Conservation (phyloP, 92 coral and sea anemone species). For the Actinostola sp. region DNA sequence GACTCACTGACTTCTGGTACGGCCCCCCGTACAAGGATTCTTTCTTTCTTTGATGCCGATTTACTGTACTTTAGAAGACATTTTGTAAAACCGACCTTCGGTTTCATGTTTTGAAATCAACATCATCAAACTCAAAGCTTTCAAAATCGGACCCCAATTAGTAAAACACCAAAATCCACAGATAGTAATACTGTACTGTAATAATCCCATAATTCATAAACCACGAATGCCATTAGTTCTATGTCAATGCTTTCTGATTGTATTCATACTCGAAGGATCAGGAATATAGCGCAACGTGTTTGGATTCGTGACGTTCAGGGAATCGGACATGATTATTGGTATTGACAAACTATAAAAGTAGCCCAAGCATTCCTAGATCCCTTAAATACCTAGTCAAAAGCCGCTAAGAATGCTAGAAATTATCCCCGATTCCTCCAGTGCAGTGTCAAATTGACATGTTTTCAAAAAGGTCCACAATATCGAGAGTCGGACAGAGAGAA, state of each 20-base stretch:
- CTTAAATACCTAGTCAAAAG: constrained; percentile 7
- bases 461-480: constrained; percentile 2
- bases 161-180: background rate
- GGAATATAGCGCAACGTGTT: constrained; percentile 2
- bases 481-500: background rate
- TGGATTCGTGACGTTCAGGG: background rate
- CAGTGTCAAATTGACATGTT: constrained; percentile 5
- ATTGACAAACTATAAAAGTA: background rate
- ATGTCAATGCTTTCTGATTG: constrained; percentile 1
- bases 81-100: background rate
- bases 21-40: constrained; percentile 5
- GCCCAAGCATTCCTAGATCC: constrained; percentile 1
- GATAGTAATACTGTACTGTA: background rate
- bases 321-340: background rate
- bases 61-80: background rate
- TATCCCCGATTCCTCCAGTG: constrained; percentile 1
- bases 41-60: background rate
- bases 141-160: background rate
- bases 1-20: background rate
- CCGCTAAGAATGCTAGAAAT: constrained; percentile 23
- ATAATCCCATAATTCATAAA: constrained; percentile 19
- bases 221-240: no score
- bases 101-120: background rate
- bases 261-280: background rate
- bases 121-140: background rate